These are phyloP conservation scores for Sebastes trivittatus DNA, from an alignment of 2,797 vertebrate species.

Conservation along the genomic window DNA sequence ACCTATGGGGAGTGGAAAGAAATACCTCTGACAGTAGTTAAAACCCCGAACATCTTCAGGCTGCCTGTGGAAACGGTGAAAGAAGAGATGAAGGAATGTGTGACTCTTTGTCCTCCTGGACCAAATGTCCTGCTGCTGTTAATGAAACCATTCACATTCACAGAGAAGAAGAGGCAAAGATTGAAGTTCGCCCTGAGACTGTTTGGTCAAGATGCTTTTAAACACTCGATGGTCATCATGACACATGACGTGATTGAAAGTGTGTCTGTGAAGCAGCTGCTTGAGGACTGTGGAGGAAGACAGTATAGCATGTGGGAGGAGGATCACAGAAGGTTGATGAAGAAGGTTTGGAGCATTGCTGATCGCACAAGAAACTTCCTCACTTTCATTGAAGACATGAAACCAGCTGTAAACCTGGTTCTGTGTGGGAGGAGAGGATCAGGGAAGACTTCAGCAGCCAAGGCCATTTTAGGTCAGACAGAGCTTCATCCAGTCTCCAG, in stretches of 20 bases:
- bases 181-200: not conserved
- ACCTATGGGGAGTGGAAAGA: not conserved
- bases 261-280: not conserved
- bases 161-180: not conserved
- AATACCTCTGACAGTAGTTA: not conserved
- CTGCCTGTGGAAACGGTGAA: not conserved
- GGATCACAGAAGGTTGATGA: not conserved
- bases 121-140: not conserved
- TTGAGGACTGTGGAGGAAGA: slow-evolving; percentile 3
- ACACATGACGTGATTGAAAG: not conserved
- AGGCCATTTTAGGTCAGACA: too few species aligned
- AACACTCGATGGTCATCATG: not conserved
- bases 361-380: not conserved
- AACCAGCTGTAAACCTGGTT: slow-evolving; percentile 12
- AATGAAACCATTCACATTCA: not conserved
- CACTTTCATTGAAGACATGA: not conserved
- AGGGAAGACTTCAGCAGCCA: too few species aligned
- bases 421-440: slow-evolving; percentile 20
- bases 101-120: not conserved
- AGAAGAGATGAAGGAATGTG: not conserved
- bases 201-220: not conserved
- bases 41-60: not conserved
- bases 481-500: too few species aligned
- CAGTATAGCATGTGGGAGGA: not conserved
- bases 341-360: not conserved